These are phyloP conservation scores for Turritopsis dohrnii DNA, from an alignment of 30 jellyfish, hydroid and myxozoan genomes.

Conservation along the genomic window DNA sequence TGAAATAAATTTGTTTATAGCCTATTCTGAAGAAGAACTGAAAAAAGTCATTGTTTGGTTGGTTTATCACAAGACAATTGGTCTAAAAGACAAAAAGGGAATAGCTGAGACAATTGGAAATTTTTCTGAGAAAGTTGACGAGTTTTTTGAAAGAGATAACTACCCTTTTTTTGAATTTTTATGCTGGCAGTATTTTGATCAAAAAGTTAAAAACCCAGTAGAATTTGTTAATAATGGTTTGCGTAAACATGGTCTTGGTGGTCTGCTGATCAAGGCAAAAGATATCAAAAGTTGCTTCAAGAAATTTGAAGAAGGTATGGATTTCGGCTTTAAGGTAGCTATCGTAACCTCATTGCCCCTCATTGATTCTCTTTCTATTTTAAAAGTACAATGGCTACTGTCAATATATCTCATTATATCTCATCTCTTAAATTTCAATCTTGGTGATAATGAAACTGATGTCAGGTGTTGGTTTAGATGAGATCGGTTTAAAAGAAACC, in stretches of 20 bases:
- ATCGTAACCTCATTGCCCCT: too few species aligned
- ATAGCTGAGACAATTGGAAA: neutral
- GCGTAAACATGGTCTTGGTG: neutral
- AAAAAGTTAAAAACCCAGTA: neutral
- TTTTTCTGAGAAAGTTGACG: neutral
- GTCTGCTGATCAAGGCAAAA: neutral
- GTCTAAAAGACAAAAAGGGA: neutral
- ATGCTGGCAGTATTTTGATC: neutral
- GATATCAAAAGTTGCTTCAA: neutral
- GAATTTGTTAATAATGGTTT: neutral
- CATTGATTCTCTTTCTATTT: too few species aligned
- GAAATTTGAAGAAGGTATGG: neutral
- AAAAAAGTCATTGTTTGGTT: neutral
- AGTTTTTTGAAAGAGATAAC: neutral
- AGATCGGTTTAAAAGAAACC: too few species aligned
- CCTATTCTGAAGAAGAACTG: neutral
- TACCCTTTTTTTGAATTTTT: neutral
- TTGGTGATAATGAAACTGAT: too few species aligned
- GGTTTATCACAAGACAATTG: neutral
- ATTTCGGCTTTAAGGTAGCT: neutral
- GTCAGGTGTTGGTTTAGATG: too few species aligned
- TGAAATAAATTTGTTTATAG: too few species aligned
- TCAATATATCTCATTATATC: too few species aligned
- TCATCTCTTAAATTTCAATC: too few species aligned
- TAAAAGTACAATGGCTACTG: too few species aligned